Base-by-base conservation (phyloP, 1,140 invertebrate genomes). In the Dolichoris vasculosae region DNA sequence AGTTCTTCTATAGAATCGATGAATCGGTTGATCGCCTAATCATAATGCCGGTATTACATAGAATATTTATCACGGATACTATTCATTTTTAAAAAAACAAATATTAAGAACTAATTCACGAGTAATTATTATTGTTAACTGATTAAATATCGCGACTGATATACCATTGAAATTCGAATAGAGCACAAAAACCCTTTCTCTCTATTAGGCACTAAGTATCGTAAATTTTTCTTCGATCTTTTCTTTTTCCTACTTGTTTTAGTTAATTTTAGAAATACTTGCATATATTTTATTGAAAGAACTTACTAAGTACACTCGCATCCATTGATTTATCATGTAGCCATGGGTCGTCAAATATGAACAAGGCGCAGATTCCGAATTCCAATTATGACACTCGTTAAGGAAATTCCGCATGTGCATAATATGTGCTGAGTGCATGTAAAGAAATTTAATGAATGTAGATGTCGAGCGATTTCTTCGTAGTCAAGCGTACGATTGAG, bases 401-500 rank as follows among this genome's bases (percentile, higher is more conserved):
- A n/a, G 13, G 64, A 67, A 85, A 85, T 85, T 73, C 83, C 26
- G 46, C 48, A 69, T 48, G 43, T n/a, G n/a, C n/a, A n/a, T 35
- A 26, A 48, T 76, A 48, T n/a, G 48, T 48, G 30, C 15, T 20
- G 30, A 48, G n/a, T 48, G 46, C 55, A 40, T 64, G 71, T 64
- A 64, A 38, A 85, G 69, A 76, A 85, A 75, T 81, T 81, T 81
- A 85, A 85, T 81, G 84, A 85, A 81, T 85, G 84, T 81, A 85
- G 78, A 85, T 85, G 69, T 43, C 51, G 84, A 59, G 38, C 67
- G 78, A 85, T 85, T 85, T 81, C 83, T 40, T 67, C 11, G 40
- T 46, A 30, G 23, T 46, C 40, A 6, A 23, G 35, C 79, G 79
- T 9, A n/a, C 40, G 67, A 86, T 86, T 82, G 79, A 77, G 69